Evolutionary conservation across 2,888 invertebrate species (phyloP).

Genomic region (Gerris lacustris): DNA sequence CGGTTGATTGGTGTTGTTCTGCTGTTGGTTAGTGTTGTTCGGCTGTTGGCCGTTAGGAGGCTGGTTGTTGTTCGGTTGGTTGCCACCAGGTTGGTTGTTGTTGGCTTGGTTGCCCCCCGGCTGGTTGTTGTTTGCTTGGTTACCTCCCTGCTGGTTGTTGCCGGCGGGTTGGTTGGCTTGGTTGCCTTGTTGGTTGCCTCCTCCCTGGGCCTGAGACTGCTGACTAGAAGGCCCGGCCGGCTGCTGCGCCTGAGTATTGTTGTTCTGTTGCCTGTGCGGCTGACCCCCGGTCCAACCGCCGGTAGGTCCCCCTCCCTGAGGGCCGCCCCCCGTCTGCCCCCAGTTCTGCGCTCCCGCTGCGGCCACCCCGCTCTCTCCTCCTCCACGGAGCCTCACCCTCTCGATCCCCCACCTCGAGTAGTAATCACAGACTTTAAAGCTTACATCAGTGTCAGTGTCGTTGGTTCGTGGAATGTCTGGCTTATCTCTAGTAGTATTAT

Average conservation of each 20-base stretch:
- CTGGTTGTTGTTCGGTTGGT: constrained; percentile 18
- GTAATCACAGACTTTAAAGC: constrained; percentile 29
- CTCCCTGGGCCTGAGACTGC: constrained; percentile 26
- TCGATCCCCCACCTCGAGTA: constrained; percentile 47
- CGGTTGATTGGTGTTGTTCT: constrained; percentile 12
- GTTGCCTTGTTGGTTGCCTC: constrained; percentile 11
- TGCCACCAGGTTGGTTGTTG: constrained; percentile 29
- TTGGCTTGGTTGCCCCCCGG: constrained; percentile 38
- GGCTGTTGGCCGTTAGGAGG: constrained; percentile 14
- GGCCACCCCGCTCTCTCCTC: constrained; percentile 63
- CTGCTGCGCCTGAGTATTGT: constrained; percentile 22
- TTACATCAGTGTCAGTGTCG: constrained; percentile 24
- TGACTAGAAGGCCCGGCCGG: constrained; percentile 27
- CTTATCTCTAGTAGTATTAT: constrained; percentile 28
- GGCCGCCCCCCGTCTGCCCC: constrained; percentile 23
- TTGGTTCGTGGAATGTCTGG: constrained; percentile 30
- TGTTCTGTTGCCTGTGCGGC: constrained; percentile 18
- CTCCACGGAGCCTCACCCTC: constrained; percentile 56
- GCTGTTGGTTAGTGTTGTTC: constrained; percentile 7
- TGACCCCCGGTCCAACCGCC: constrained; percentile 20
- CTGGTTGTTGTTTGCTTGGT: constrained; percentile 17
- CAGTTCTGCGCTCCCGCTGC: constrained; percentile 21
- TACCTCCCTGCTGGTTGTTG: constrained; percentile 29
- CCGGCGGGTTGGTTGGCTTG: constrained; percentile 27
- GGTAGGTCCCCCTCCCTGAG: constrained; percentile 18